Conservation (phyloP, 2,797 vertebrate species). For the Bradypodion pumilum region DNA sequence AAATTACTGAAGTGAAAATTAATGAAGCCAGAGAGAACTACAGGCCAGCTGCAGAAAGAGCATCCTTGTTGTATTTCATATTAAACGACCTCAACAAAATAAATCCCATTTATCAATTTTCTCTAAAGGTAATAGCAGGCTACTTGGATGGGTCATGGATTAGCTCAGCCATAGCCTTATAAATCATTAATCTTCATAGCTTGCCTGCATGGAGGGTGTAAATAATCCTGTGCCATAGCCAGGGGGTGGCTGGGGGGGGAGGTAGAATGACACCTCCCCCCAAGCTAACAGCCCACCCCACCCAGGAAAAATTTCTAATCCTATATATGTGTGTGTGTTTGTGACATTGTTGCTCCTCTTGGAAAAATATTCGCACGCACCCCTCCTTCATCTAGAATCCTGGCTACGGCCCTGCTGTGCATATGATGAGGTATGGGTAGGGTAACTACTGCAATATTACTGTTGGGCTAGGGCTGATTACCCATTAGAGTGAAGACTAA, state of each 20-base stretch:
- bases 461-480: neutral
- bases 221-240: neutral
- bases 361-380: too few species aligned
- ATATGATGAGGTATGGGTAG: neutral
- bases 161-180: neutral
- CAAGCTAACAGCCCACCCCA: too few species aligned
- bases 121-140: conserved; percentile 70
- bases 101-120: conserved; percentile 81
- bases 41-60: conserved; percentile 67
- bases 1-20: conserved; percentile 73
- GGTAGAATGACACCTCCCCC: too few species aligned
- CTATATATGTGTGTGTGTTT: too few species aligned
- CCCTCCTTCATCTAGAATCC: too few species aligned
- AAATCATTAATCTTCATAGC: neutral
- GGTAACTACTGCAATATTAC: neutral
- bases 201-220: neutral
- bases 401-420: too few species aligned
- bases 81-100: conserved; percentile 78
- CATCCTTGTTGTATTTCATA: conserved; percentile 78
- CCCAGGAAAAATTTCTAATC: too few species aligned
- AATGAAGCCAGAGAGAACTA: conserved; percentile 74
- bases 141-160: neutral
- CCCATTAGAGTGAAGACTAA: neutral
- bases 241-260: too few species aligned
- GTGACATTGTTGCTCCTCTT: too few species aligned